Percentiles rank a stretch among this genome's conserved stretches.
These are phyloP conservation scores for Sinelater perroti DNA, from an alignment of 2,888 invertebrate species.

Conservation along the genomic window DNA sequence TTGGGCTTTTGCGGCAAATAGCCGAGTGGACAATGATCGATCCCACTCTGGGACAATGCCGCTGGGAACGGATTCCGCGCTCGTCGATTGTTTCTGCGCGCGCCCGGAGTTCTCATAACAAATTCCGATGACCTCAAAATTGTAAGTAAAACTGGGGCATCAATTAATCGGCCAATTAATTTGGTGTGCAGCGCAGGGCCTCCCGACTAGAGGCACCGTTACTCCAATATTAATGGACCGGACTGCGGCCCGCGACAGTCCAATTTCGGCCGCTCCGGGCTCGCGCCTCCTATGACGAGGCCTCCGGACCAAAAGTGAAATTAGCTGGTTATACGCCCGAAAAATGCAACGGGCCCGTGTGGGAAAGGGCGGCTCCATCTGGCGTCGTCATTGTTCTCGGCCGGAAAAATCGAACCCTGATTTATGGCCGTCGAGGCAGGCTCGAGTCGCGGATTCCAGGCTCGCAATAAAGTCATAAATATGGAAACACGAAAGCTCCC, in stretches of 20 bases:
- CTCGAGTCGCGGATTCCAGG: slow-evolving; percentile 1
- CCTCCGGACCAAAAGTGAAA: slow-evolving; percentile 6
- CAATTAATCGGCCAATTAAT: slow-evolving; percentile 8
- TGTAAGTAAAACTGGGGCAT: slow-evolving; percentile 8
- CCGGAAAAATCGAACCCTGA: neutral
- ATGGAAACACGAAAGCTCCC: neutral
- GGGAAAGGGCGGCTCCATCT: slow-evolving; percentile 7
- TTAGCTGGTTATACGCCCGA: slow-evolving; percentile 3
- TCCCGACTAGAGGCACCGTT: neutral
- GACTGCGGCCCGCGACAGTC: no score
- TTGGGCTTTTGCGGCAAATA: no score
- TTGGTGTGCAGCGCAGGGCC: neutral
- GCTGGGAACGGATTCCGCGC: no score
- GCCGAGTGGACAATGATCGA: no score
- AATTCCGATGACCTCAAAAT: slow-evolving; percentile 9
- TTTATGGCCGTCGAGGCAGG: neutral
- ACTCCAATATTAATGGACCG: neutral
- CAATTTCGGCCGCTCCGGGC: neutral
- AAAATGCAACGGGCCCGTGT: no score
- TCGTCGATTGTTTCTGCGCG: no score
- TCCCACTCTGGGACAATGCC: no score
- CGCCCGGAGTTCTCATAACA: no score
- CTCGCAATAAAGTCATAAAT: slow-evolving; percentile 3
- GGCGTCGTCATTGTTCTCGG: neutral
- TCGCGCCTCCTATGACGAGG: neutral